These are phyloP conservation scores for Bombus pascuorum DNA, from an alignment of 1,140 invertebrate species.

Conservation along the genomic window DNA sequence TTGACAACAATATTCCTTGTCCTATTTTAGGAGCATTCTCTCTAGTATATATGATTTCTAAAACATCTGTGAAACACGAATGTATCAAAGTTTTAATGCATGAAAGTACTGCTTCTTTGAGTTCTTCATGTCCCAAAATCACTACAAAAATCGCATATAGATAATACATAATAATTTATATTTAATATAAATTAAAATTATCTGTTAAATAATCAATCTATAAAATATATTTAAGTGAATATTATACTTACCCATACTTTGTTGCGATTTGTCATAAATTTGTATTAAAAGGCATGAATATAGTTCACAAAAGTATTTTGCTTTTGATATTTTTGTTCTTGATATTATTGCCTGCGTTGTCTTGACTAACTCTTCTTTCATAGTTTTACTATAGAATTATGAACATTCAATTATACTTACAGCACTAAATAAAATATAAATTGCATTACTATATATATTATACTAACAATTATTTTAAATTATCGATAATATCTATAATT, in stretches of 20 bases:
- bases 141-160: conserved; percentile 73
- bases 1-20: conserved; percentile 84
- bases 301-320: conserved; percentile 81
- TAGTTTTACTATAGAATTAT: conserved; percentile 72
- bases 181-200: conserved; percentile 51
- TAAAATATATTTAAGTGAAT: conserved; percentile 42
- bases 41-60: conserved; percentile 81
- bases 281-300: conserved; percentile 80
- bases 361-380: conserved; percentile 80
- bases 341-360: conserved; percentile 78
- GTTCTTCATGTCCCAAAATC: conserved; percentile 83
- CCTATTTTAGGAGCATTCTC: conserved; percentile 83
- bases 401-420: conserved; percentile 45
- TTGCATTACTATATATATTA: background rate
- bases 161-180: conserved; percentile 42
- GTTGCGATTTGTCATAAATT: conserved; percentile 81
- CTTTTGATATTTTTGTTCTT: conserved; percentile 78
- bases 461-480: background rate
- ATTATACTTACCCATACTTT: conserved; percentile 78
- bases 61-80: conserved; percentile 78
- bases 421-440: conserved; percentile 50
- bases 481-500: background rate
- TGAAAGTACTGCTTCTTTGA: conserved; percentile 83
- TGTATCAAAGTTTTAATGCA: conserved; percentile 82
- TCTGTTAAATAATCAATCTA: conserved; percentile 20